Percentiles rank a stretch among this genome's conserved stretches.
Conservation (phyloP, 2,797 vertebrate species). For the Luscinia luscinia region DNA sequence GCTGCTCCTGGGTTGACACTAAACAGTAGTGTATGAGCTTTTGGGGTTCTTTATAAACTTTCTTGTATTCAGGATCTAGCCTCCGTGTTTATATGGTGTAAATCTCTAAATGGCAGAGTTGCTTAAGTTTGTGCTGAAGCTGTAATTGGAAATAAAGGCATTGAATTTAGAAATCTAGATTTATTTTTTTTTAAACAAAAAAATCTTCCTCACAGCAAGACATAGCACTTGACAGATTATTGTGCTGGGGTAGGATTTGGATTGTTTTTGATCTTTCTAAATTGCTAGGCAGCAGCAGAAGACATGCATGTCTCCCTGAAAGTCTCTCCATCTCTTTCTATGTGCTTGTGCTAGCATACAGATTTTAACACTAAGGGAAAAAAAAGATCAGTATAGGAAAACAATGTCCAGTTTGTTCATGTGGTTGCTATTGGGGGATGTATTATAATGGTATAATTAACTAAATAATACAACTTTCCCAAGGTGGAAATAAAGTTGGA, state of each 20-base stretch:
- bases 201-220: background rate
- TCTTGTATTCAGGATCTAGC: background rate
- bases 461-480: slow-evolving; percentile 41
- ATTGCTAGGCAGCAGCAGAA: background rate
- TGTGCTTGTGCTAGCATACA: background rate
- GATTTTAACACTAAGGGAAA: background rate
- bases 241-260: background rate
- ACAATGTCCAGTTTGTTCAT: background rate
- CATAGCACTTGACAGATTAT: background rate
- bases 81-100: background rate
- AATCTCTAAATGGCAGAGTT: background rate
- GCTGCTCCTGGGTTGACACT: background rate
- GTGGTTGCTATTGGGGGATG: slow-evolving; percentile 1
- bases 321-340: background rate
- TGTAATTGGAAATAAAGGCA: background rate
- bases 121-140: background rate
- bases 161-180: background rate
- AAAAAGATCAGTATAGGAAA: background rate
- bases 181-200: background rate
- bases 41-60: background rate
- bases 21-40: background rate
- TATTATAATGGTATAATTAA: slow-evolving; percentile 31
- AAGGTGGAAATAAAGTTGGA: slow-evolving; percentile 30
- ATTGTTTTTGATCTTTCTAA: slow-evolving; percentile 2
- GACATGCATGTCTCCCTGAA: background rate